phyloP scores from a whole-genome alignment of 2,113 vertebrate genomes.

The Micromys minutus region DNA sequence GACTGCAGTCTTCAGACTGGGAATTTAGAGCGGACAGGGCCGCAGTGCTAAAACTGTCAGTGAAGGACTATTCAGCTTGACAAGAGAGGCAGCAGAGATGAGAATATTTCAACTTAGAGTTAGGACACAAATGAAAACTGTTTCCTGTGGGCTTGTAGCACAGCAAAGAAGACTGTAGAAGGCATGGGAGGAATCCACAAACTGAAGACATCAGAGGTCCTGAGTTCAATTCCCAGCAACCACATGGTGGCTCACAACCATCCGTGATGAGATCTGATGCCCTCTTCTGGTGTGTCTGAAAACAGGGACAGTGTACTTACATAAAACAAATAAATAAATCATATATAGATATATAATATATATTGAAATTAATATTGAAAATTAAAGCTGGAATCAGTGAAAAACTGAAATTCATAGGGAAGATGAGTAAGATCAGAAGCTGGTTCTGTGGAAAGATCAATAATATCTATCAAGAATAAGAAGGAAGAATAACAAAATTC shows the following conservation, averaged over 20 bases:
- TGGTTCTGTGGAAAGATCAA: not conserved
- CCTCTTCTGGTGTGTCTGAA: no score
- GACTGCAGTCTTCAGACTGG: no score
- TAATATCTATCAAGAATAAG: not conserved
- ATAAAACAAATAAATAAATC: no score
- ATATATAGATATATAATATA: no score
- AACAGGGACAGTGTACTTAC: no score
- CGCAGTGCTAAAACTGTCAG: not conserved
- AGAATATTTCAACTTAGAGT: not conserved
- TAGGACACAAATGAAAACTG: not conserved
- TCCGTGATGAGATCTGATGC: no score
- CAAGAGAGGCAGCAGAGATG: not conserved
- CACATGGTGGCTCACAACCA: no score
- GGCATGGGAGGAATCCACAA: no score
- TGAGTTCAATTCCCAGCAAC: no score
- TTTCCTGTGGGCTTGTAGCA: not conserved
- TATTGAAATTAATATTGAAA: not conserved
- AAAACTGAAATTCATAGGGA: not conserved
- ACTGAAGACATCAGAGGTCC: not conserved
- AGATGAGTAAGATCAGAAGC: not conserved
- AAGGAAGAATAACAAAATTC: not conserved
- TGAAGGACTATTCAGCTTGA: not conserved
- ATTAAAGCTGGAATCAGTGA: not conserved
- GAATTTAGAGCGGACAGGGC: not conserved
- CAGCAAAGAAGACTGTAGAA: not conserved